These are phyloP conservation scores for Orius laevigatus DNA, from an alignment of 1,140 invertebrate genomes.

Conservation along the genomic window DNA sequence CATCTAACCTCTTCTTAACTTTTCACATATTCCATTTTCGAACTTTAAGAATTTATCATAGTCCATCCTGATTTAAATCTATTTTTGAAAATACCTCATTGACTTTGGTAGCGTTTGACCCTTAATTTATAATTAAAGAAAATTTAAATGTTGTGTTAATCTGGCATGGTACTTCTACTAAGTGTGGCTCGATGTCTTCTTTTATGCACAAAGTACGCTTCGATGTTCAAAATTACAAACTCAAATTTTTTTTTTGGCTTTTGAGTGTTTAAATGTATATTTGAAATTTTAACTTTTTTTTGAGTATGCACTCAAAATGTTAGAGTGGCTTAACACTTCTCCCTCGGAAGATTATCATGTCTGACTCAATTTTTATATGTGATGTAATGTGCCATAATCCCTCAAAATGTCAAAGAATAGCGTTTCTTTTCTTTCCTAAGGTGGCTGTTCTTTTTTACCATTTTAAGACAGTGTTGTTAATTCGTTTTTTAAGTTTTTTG, in stretches of 20 bases:
- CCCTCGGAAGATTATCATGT: background rate
- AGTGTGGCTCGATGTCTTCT: too few species aligned
- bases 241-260: background rate
- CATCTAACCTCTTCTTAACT: too few species aligned
- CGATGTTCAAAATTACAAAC: too few species aligned
- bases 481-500: background rate
- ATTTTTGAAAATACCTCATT: too few species aligned
- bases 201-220: too few species aligned
- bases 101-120: too few species aligned
- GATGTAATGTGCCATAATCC: slow-evolving; percentile 9
- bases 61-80: too few species aligned
- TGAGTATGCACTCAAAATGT: background rate
- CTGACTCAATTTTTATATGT: slow-evolving; percentile 4
- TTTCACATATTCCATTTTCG: too few species aligned
- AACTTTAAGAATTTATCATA: too few species aligned
- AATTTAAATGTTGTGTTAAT: too few species aligned
- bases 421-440: background rate
- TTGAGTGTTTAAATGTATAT: slow-evolving; percentile 1
- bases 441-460: background rate
- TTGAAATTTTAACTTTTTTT: slow-evolving; percentile 3
- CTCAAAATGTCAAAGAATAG: background rate
- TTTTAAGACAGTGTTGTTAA: background rate
- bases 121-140: too few species aligned
- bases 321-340: background rate
- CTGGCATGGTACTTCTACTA: too few species aligned